Conservation (phyloP, 2,113 vertebrate species). For the Brachyistius frenatus region DNA sequence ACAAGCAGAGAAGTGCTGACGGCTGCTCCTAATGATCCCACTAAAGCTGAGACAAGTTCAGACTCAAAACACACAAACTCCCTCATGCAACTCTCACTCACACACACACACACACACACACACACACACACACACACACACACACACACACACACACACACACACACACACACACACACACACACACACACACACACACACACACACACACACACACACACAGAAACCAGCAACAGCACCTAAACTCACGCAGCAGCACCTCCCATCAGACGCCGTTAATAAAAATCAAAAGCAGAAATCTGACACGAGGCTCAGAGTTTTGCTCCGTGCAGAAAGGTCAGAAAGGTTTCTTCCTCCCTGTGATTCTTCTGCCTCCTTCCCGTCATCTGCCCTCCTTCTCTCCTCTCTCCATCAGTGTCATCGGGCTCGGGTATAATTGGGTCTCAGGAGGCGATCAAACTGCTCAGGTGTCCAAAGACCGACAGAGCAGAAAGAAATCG, state of each 20-base stretch:
- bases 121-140: not conserved
- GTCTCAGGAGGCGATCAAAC: constrained; percentile 12
- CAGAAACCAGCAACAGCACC: too few relatives aligned
- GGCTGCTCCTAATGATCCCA: not conserved
- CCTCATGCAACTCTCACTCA: constrained; percentile 1
- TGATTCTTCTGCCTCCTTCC: too few relatives aligned
- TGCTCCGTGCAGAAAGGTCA: too few relatives aligned
- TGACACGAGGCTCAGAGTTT: not conserved
- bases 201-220: not conserved
- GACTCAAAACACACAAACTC: constrained; percentile 21
- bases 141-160: not conserved
- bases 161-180: not conserved
- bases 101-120: not conserved
- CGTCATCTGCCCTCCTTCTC: not conserved
- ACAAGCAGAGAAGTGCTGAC: not conserved
- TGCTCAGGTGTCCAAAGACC: too few relatives aligned
- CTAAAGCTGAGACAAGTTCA: constrained; percentile 3
- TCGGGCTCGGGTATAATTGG: not conserved
- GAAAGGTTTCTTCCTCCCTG: not conserved
- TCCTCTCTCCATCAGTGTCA: not conserved
- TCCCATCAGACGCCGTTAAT: constrained; percentile 22
- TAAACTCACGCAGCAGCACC: not conserved
- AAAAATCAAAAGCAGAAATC: not conserved
- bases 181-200: not conserved
- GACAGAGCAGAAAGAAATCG: too few relatives aligned